Evolutionary conservation across 2,797 vertebrate species (phyloP).

Genomic region (Rhinella marina): DNA sequence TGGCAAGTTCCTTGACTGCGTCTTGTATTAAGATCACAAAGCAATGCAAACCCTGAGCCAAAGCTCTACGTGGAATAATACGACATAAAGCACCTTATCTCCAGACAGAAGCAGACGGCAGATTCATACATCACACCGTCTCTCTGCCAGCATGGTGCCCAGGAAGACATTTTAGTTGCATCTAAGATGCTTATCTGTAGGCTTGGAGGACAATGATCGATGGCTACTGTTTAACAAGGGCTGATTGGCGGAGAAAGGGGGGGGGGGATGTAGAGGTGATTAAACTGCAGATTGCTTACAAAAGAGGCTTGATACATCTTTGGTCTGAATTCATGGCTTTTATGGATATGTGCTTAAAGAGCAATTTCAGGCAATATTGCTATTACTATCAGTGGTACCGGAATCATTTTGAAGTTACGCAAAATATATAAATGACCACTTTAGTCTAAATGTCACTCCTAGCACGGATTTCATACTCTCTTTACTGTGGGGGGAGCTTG

Average conservation of each 20-base stretch:
- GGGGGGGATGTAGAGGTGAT: not conserved
- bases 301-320: not conserved
- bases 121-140: conserved; percentile 18
- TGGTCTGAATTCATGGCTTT: not conserved
- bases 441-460: too few relatives aligned
- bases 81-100: not conserved
- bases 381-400: too few relatives aligned
- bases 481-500: not conserved
- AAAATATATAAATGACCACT: too few relatives aligned
- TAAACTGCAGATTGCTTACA: not conserved
- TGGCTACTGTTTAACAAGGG: not conserved
- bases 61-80: conserved; percentile 37
- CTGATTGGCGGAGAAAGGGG: not conserved
- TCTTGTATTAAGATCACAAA: conserved; percentile 15
- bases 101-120: not conserved
- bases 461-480: not conserved
- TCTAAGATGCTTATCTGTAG: not conserved
- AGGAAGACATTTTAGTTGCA: not conserved
- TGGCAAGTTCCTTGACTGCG: conserved; percentile 9
- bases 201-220: not conserved
- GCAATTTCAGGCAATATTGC: not conserved
- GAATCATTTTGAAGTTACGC: not conserved
- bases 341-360: not conserved
- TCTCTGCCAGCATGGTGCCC: not conserved
- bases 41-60: conserved; percentile 13